phyloP scores from a whole-genome alignment of 2,113 vertebrate genomes.

The Notiomystis cincta region DNA sequence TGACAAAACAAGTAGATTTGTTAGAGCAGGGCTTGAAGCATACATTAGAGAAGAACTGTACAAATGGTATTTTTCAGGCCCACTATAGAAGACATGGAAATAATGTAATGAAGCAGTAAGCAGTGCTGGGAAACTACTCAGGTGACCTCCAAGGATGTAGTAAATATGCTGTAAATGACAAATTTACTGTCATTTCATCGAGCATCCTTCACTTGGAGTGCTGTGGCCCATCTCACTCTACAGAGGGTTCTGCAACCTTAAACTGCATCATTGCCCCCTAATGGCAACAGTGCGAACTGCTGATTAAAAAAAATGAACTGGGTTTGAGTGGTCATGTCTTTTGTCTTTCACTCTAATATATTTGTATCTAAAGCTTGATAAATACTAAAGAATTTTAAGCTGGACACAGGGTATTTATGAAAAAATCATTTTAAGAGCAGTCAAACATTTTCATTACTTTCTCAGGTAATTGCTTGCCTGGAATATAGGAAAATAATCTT shows the following conservation, averaged over 20 bases:
- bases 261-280: conserved; percentile 49
- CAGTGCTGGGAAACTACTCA: neutral
- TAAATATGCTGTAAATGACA: neutral
- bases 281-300: conserved; percentile 3
- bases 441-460: neutral
- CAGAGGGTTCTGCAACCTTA: neutral
- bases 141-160: neutral
- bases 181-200: neutral
- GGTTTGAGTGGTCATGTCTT: neutral
- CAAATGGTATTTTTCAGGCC: neutral
- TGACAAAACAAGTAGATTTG: neutral
- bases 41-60: neutral
- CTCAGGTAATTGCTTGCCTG: neutral
- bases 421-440: neutral
- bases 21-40: rapidly evolving
- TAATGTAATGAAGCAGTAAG: neutral
- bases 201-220: neutral
- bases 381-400: neutral
- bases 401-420: neutral
- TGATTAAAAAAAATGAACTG: rapidly evolving
- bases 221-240: neutral
- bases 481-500: neutral
- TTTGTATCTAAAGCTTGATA: neutral
- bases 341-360: neutral
- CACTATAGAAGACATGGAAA: neutral